Percentiles rank a stretch among this genome's conserved stretches.
Evolutionary conservation across 2,888 invertebrate genomes (phyloP).

Genomic region (Synergus gifuensis): DNA sequence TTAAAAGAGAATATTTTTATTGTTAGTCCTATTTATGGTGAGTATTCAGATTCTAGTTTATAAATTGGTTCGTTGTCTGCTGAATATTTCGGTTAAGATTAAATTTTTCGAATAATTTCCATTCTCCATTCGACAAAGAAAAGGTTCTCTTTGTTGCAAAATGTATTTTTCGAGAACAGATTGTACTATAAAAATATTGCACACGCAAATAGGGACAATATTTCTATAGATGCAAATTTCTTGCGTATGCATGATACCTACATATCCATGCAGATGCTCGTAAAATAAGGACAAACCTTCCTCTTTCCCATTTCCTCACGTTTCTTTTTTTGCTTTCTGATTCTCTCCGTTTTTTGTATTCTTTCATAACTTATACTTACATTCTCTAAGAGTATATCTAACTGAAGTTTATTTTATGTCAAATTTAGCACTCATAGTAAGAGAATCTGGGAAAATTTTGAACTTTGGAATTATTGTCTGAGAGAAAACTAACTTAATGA

Average conservation of each 20-base stretch:
- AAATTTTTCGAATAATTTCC: not conserved
- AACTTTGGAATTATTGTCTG: slow-evolving; percentile 3
- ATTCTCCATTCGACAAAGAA: not conserved
- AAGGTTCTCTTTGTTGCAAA: not conserved
- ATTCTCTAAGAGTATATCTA: not conserved
- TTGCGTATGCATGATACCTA: not conserved
- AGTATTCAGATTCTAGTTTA: not conserved
- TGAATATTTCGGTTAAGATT: too few species aligned
- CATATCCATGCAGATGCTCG: not conserved
- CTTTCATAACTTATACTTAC: too few species aligned
- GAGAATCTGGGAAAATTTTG: not conserved
- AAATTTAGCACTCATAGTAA: not conserved
- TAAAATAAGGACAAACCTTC: not conserved
- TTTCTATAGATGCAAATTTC: not conserved
- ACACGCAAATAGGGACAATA: not conserved
- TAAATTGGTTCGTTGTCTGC: not conserved
- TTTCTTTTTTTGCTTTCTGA: not conserved
- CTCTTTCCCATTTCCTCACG: not conserved
- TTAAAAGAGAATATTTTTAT: not conserved
- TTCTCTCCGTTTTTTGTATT: not conserved
- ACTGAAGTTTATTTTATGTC: not conserved
- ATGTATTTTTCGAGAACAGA: too few species aligned
- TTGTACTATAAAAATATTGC: not conserved
- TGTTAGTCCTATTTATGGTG: not conserved
- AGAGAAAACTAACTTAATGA: not conserved